phyloP scores from a whole-genome alignment of 2,888 invertebrate genomes.

The Stomorhina lunata region DNA sequence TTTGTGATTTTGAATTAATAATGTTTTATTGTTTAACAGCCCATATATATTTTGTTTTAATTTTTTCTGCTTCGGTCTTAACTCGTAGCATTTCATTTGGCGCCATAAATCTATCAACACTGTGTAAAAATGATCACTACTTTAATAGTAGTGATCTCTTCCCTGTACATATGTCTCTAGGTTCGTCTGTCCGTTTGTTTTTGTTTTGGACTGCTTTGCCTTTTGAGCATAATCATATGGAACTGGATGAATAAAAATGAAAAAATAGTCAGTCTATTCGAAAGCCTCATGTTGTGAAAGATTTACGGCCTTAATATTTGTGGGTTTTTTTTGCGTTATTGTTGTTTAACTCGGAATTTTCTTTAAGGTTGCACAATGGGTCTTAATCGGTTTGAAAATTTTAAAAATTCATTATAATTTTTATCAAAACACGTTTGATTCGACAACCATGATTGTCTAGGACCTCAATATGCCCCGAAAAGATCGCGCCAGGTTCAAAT shows the following conservation, averaged over 20 bases:
- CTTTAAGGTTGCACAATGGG: slow-evolving; percentile 21
- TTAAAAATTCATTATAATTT: too few relatives aligned
- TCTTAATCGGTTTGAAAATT: too few relatives aligned
- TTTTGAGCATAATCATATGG: slow-evolving; percentile 39
- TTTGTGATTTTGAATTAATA: slow-evolving; percentile 65
- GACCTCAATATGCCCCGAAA: too few relatives aligned
- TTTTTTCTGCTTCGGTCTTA: slow-evolving; percentile 35
- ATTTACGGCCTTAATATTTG: slow-evolving; percentile 62
- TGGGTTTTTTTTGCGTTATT: slow-evolving; percentile 6
- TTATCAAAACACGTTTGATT: too few relatives aligned
- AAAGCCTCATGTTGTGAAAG: slow-evolving; percentile 64
- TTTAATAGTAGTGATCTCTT: slow-evolving; percentile 70
- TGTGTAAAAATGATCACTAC: slow-evolving; percentile 63
- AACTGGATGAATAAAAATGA: slow-evolving; percentile 10
- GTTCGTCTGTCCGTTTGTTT: neutral
- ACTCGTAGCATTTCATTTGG: slow-evolving; percentile 75
- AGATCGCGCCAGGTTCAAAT: too few relatives aligned
- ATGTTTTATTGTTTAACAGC: slow-evolving; percentile 64
- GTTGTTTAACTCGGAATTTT: slow-evolving; percentile 20
- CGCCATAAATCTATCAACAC: slow-evolving; percentile 78
- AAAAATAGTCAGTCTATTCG: slow-evolving; percentile 60
- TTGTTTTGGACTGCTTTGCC: slow-evolving; percentile 67
- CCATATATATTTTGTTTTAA: slow-evolving; percentile 68
- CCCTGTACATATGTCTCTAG: neutral
- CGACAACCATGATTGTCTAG: too few relatives aligned